These are phyloP conservation scores for Hippocampus barbouri DNA, from an alignment of 2,113 vertebrate species.

Conservation along the genomic window DNA sequence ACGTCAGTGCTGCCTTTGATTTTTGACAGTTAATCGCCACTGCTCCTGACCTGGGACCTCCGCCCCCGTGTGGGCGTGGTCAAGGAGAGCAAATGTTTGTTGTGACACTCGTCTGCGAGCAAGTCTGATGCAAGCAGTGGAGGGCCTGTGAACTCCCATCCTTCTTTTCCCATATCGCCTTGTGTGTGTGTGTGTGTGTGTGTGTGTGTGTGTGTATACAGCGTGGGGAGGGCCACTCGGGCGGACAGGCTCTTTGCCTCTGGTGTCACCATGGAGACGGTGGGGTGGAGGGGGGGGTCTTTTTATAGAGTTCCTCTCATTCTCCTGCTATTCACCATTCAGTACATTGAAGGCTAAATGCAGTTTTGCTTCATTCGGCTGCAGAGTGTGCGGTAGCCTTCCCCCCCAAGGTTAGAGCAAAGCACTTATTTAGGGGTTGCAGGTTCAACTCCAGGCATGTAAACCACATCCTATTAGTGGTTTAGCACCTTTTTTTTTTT, in stretches of 20 bases:
- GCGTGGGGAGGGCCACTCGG: constrained; percentile 10
- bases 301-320: constrained; percentile 37
- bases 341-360: constrained; percentile 26
- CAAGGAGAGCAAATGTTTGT: constrained; percentile 1
- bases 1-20: too few species aligned
- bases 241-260: constrained; percentile 39
- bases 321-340: constrained; percentile 49
- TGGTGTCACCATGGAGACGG: constrained; percentile 45
- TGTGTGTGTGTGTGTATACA: constrained; percentile 4
- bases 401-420: constrained; percentile 2
- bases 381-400: background rate
- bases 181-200: constrained; percentile 8
- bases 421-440: constrained; percentile 1
- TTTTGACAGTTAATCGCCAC: background rate
- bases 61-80: background rate
- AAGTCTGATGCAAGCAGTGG: too few species aligned
- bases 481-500: background rate
- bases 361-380: constrained; percentile 6
- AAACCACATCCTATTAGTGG: background rate
- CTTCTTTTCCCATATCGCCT: constrained; percentile 33
- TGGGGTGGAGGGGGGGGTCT: constrained; percentile 1
- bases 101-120: background rate
- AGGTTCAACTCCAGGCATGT: constrained; percentile 1
- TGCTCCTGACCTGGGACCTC: constrained; percentile 19
- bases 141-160: background rate